These are phyloP conservation scores for Sarcophaga bullata DNA, from an alignment of 1,140 invertebrate genomes.

Conservation along the genomic window DNA sequence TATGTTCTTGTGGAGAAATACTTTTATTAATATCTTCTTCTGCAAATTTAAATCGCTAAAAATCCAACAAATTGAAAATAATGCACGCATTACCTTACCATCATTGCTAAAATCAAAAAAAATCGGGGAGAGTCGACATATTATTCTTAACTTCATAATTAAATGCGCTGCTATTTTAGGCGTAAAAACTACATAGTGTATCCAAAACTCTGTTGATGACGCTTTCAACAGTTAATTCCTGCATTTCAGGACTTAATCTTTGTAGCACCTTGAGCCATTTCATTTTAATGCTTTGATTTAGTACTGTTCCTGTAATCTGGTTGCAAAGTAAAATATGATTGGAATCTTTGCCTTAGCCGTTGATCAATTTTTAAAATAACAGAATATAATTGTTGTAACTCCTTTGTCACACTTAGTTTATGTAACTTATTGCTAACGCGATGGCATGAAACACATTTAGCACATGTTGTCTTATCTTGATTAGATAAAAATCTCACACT, in stretches of 20 bases:
- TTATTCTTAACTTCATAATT: slow-evolving; percentile 14
- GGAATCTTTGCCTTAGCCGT: neutral
- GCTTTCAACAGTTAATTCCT: neutral
- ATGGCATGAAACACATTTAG: no score
- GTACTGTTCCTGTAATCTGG: neutral
- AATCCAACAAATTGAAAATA: neutral
- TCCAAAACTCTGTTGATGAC: neutral
- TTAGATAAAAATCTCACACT: no score
- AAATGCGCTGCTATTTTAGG: neutral
- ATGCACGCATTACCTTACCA: no score
- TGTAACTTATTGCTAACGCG: no score
- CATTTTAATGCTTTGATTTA: slow-evolving; percentile 3
- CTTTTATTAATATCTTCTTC: neutral
- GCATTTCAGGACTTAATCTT: neutral
- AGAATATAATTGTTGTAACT: no score
- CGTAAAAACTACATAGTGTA: neutral
- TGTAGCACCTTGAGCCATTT: neutral
- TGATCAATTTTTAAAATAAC: neutral
- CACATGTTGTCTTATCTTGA: no score
- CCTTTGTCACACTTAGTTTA: no score
- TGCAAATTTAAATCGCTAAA: neutral
- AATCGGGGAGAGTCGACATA: neutral
- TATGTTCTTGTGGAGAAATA: neutral
- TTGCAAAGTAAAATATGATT: neutral
- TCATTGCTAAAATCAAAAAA: no score